These are phyloP conservation scores for Plagiodera versicolora DNA, from an alignment of 2,888 invertebrate species.

Conservation along the genomic window DNA sequence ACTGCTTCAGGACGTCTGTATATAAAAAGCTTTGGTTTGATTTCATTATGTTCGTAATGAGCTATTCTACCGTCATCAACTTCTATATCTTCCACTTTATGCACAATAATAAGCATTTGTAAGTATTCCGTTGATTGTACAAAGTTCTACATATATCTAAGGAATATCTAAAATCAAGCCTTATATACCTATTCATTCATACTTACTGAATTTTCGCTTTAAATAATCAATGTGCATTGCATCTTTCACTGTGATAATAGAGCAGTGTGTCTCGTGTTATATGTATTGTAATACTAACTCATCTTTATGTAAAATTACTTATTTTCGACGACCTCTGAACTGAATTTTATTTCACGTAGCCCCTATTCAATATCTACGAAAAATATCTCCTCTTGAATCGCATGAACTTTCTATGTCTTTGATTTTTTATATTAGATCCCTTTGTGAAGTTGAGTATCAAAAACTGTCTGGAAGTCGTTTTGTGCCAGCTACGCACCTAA, in stretches of 20 bases:
- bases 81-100: slow-evolving; percentile 34
- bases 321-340: background rate
- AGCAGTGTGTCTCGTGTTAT: slow-evolving; percentile 53
- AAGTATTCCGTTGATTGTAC: slow-evolving; percentile 1
- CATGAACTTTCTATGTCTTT: no score
- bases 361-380: no score
- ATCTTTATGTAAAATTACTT: slow-evolving; percentile 10
- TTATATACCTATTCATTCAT: slow-evolving; percentile 41
- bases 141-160: slow-evolving; percentile 34
- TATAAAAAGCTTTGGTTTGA: no score
- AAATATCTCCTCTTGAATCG: no score
- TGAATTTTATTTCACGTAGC: no score
- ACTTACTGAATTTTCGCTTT: slow-evolving; percentile 42
- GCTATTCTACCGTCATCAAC: slow-evolving; percentile 18
- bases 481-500: no score
- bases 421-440: no score
- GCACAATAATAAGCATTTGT: slow-evolving; percentile 34
- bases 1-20: no score
- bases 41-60: background rate
- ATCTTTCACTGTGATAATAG: slow-evolving; percentile 56
- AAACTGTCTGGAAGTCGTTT: no score
- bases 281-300: slow-evolving; percentile 48
- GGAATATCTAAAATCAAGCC: slow-evolving; percentile 42
- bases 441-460: no score
- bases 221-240: slow-evolving; percentile 43